A percentile compares a stretch with the other conserved stretches of the same genome.
phyloP scores from a whole-genome alignment of 2,888 invertebrate species.

The Aspidiotus destructor region DNA sequence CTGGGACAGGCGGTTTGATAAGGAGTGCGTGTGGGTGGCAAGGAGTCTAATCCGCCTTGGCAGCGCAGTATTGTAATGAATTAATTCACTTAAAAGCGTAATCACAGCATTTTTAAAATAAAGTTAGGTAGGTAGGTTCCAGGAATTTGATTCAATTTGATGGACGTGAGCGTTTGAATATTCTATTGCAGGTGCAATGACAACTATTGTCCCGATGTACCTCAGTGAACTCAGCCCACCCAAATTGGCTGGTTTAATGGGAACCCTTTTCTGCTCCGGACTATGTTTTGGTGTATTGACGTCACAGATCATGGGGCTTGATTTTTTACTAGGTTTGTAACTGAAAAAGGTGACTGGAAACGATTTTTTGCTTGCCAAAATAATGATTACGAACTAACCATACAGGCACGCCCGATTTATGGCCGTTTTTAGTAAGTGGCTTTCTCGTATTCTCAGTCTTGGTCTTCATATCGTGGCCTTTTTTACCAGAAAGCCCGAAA shows the following conservation, averaged over 20 bases:
- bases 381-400: too few species aligned
- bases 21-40: too few species aligned
- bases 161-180: too few species aligned
- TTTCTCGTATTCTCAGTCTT: slow-evolving; percentile 60
- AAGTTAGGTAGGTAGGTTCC: too few species aligned
- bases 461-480: slow-evolving; percentile 53
- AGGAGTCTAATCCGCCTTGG: too few species aligned
- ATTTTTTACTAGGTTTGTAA: slow-evolving; percentile 51
- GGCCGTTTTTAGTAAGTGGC: slow-evolving; percentile 68
- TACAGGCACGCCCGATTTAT: slow-evolving; percentile 50
- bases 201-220: slow-evolving; percentile 82
- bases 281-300: slow-evolving; percentile 66
- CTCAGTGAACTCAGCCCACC: slow-evolving; percentile 76
- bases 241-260: slow-evolving; percentile 68
- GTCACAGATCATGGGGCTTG: slow-evolving; percentile 61
- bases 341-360: slow-evolving; percentile 23
- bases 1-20: too few species aligned
- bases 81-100: too few species aligned
- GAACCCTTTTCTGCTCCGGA: slow-evolving; percentile 72
- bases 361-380: background rate
- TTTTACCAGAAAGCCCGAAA: slow-evolving; percentile 82
- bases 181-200: slow-evolving; percentile 77
- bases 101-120: too few species aligned
- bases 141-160: too few species aligned
- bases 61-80: too few species aligned